Conservation (phyloP, 2,797 vertebrate species). For the Pipistrellus kuhlii region DNA sequence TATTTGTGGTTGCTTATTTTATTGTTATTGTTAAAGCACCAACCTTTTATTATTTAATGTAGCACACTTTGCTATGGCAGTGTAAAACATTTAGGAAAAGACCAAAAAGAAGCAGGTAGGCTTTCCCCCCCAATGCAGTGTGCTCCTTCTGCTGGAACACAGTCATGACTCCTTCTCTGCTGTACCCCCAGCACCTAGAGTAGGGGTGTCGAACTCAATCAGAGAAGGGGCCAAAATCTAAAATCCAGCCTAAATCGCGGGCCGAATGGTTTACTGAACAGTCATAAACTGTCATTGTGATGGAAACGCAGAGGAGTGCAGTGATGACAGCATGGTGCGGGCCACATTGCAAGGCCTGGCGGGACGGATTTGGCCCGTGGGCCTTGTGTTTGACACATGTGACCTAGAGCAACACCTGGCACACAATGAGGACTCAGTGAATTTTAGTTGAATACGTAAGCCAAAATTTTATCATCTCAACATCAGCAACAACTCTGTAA, state of each 20-base stretch:
- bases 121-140: neutral
- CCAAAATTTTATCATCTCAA: neutral
- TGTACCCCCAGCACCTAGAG: neutral
- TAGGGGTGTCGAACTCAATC: too few species aligned
- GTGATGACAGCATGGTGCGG: too few species aligned
- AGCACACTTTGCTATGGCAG: neutral
- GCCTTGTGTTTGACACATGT: too few species aligned
- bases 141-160: neutral
- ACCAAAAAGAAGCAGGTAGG: neutral
- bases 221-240: too few species aligned
- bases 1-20: neutral
- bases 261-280: too few species aligned
- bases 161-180: neutral
- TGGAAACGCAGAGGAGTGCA: too few species aligned
- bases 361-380: too few species aligned
- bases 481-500: neutral
- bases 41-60: neutral
- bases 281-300: too few species aligned
- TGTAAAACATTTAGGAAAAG: neutral
- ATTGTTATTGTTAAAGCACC: slow-evolving; percentile 24
- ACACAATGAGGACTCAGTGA: neutral
- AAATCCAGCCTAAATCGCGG: too few species aligned
- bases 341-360: too few species aligned
- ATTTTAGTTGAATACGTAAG: neutral
- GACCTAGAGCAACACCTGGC: neutral